Base-by-base conservation (phyloP, 2,113 vertebrate genomes). In the Pardalotus punctatus region DNA sequence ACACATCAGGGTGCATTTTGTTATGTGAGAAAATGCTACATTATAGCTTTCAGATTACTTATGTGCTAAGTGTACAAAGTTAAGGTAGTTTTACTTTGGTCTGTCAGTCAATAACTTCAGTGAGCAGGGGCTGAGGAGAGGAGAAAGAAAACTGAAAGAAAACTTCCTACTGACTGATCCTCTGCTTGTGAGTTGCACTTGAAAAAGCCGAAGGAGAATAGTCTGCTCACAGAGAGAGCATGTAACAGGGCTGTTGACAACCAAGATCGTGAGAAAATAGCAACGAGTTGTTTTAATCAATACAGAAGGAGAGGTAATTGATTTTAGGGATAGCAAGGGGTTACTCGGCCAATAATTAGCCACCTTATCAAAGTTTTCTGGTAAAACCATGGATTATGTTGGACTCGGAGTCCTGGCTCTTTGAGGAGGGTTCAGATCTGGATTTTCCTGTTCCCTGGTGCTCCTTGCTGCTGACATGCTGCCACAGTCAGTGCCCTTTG, bases 201-300 rank as follows among this genome's bases (percentile, higher is more conserved):
- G 66, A 29, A 93, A 97, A 96, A 91, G 58, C 64, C 90, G 57
- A 66, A 67, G 64, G 85, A 94, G 74, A 94, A 81, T 38, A 82
- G 69, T 80, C 71, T 90, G 56, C 42, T 54, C 61, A 56, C 54
- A 76, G 38, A 78, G 82, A 80, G 66, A 80, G n/a, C 21, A 91
- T 94, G 80, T 94, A 83, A 81, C 53, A 90, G 82, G 66, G 77
- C 84, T 97, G 88, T 95, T 94, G 97, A 97, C 97, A 97, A 96
- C 82, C 87, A 86, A 71, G 97, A 98, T 97, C 98, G 97, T 98
- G 98, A 98, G 98, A 98, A 98, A 97, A 97, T 95, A 94, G 86
- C 83, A 89, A 83, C 12, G 33, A 76, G 86, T 91, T 94, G 94
- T 96, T 97, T 97, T 88, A 97, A 97, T 97, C 98, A 84, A 97